phyloP scores from a whole-genome alignment of 1,140 invertebrate species.

The Cydia pomonella region DNA sequence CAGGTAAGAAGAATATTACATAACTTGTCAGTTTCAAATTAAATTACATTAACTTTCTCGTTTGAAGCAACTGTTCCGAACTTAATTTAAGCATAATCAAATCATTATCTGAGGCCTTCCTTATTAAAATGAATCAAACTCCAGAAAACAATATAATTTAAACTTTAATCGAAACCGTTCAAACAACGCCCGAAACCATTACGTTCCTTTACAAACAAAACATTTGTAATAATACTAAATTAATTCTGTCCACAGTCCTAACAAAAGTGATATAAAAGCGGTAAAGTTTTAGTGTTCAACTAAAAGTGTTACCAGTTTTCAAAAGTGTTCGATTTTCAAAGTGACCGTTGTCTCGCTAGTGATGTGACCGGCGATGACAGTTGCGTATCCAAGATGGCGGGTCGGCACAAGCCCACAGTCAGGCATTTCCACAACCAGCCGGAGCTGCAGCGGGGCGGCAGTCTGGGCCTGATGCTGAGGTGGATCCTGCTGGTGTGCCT shows the following conservation, averaged over 20 bases:
- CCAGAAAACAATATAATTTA: constrained; percentile 30
- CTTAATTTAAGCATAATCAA: constrained; percentile 23
- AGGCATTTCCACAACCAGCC: constrained; percentile 73
- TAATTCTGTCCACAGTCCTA: constrained; percentile 11
- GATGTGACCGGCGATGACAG: constrained; percentile 45
- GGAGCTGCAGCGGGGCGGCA: constrained; percentile 57
- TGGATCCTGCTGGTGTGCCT: constrained; percentile 71
- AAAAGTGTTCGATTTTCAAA: constrained; percentile 11
- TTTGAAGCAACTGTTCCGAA: constrained; percentile 21
- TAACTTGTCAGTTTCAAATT: constrained; percentile 15
- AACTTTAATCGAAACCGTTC: constrained; percentile 24
- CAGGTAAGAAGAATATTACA: not conserved
- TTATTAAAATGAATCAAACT: constrained; percentile 32
- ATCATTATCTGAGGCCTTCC: constrained; percentile 17
- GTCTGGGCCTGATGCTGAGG: constrained; percentile 61
- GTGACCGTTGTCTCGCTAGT: not conserved
- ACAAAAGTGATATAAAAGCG: not conserved
- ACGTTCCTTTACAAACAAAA: constrained; percentile 26
- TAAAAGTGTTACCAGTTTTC: constrained; percentile 1
- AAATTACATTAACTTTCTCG: constrained; percentile 20
- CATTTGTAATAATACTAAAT: constrained; percentile 27
- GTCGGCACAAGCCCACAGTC: constrained; percentile 55
- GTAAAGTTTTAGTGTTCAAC: not conserved
- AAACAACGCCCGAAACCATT: constrained; percentile 22
- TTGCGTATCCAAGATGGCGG: constrained; percentile 51